Conservation (phyloP, 2,797 vertebrate species). For the Vireo griseus region DNA sequence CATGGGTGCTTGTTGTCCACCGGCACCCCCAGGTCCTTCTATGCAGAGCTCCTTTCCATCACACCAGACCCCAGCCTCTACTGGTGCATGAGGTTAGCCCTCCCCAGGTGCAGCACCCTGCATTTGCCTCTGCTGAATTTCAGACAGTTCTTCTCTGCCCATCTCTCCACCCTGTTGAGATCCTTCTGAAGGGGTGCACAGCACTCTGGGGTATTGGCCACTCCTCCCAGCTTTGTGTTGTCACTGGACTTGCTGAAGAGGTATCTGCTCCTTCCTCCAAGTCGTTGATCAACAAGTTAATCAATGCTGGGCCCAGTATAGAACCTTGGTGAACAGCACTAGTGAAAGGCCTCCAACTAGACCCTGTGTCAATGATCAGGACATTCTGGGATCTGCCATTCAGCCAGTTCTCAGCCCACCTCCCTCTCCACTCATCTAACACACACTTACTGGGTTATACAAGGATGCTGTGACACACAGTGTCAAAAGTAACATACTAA, state of each 20-base stretch:
- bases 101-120: background rate
- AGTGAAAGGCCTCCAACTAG: background rate
- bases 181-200: background rate
- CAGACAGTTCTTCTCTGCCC: background rate
- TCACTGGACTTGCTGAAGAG: background rate
- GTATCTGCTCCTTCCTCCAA: background rate
- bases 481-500: background rate
- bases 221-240: background rate
- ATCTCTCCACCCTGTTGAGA: rapidly evolving
- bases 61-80: background rate
- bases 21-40: background rate
- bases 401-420: background rate
- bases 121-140: background rate
- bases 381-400: background rate
- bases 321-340: no score
- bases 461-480: background rate
- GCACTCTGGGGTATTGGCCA: rapidly evolving
- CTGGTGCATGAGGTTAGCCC: background rate
- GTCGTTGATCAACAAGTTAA: background rate
- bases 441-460: background rate
- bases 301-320: background rate
- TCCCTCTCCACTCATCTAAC: background rate
- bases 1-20: background rate
- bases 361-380: background rate
- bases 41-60: background rate